These are phyloP conservation scores for Cephalopachus bancanus DNA, from an alignment of 2,797 vertebrate genomes.

Conservation along the genomic window DNA sequence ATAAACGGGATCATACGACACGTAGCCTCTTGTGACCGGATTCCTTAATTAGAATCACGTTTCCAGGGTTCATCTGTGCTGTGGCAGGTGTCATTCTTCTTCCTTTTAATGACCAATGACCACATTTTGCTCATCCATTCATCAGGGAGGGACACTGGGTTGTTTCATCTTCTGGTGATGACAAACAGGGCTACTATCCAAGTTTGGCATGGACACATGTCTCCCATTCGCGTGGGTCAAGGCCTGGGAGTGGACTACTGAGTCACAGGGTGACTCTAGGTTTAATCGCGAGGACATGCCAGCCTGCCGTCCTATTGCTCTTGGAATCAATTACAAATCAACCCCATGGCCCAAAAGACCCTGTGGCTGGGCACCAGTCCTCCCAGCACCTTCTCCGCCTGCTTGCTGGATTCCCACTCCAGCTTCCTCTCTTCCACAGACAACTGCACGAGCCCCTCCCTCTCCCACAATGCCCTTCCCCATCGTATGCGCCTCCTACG, in stretches of 20 bases:
- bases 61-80: no score
- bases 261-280: rapidly evolving
- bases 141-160: neutral
- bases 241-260: neutral
- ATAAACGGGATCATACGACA: rapidly evolving
- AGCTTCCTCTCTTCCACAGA: no score
- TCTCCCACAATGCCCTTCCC: neutral
- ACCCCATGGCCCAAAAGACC: neutral
- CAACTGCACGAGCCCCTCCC: neutral
- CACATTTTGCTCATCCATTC: rapidly evolving
- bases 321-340: neutral
- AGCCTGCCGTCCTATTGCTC: neutral
- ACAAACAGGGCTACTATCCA: neutral
- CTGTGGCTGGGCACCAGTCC: neutral
- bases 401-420: neutral
- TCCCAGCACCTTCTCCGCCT: rapidly evolving
- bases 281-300: neutral
- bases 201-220: neutral
- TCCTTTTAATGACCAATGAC: neutral
- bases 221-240: neutral
- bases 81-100: no score
- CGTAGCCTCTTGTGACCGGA: neutral
- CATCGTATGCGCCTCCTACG: neutral
- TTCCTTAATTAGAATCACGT: neutral
- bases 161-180: neutral